A percentile compares a stretch with the other conserved stretches of the same genome.
These are phyloP conservation scores for Spondyliosoma cantharus DNA, from an alignment of 2,797 vertebrate genomes.

Conservation along the genomic window DNA sequence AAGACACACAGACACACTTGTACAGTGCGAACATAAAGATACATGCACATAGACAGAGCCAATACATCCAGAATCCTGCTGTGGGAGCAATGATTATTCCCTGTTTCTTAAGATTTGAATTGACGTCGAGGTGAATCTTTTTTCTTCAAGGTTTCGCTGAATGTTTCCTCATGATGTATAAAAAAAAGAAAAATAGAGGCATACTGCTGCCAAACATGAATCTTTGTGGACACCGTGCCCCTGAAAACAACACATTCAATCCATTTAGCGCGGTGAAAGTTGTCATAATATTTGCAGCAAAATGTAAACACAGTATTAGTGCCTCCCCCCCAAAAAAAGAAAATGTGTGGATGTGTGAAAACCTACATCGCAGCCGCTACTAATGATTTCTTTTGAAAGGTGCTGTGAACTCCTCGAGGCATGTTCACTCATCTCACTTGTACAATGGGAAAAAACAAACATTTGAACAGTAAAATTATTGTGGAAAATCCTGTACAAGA, in stretches of 20 bases:
- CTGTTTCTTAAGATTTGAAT: slow-evolving; percentile 35
- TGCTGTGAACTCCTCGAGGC: slow-evolving; percentile 2
- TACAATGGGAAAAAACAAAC: background rate
- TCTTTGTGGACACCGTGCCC: slow-evolving; percentile 6
- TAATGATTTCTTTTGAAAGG: slow-evolving; percentile 14
- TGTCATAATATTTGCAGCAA: slow-evolving; percentile 9
- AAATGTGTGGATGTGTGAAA: slow-evolving; percentile 13
- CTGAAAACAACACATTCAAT: slow-evolving; percentile 31
- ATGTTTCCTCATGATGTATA: slow-evolving; percentile 20
- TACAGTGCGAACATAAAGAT: background rate
- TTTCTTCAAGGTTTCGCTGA: slow-evolving; percentile 46
- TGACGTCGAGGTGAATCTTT: slow-evolving; percentile 42
- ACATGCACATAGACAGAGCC: background rate
- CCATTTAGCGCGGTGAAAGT: slow-evolving; percentile 2
- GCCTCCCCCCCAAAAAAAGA: background rate
- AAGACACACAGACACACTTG: background rate
- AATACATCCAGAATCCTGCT: slow-evolving; percentile 16
- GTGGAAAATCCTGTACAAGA: background rate
- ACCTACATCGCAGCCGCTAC: slow-evolving; percentile 1
- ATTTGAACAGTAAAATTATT: background rate
- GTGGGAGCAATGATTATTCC: slow-evolving; percentile 37
- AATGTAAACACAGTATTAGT: slow-evolving; percentile 9
- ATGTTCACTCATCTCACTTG: slow-evolving; percentile 7
- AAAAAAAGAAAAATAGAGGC: slow-evolving; percentile 31
- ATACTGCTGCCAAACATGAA: slow-evolving; percentile 31